Conservation (phyloP, 1,140 invertebrate species). For the Drosophila auraria region DNA sequence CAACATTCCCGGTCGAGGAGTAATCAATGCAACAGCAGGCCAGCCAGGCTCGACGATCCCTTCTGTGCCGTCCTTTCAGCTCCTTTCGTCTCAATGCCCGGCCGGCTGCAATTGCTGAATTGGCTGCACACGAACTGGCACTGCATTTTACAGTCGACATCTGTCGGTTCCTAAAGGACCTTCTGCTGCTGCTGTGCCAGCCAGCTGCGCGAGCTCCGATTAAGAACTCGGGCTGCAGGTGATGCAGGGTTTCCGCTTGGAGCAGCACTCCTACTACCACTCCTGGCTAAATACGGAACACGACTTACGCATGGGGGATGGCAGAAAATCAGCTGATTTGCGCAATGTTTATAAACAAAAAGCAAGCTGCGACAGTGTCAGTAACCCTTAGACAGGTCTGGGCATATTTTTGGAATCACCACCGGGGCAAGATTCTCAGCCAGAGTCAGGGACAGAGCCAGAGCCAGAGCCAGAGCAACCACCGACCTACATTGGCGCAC, state of each 20-base stretch:
- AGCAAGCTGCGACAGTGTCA: slow-evolving; percentile 37
- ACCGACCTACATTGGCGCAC: slow-evolving; percentile 81
- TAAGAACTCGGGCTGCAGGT: slow-evolving; percentile 37
- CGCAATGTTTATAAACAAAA: slow-evolving; percentile 84
- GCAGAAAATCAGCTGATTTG: slow-evolving; percentile 80
- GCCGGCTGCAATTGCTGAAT: slow-evolving; percentile 43
- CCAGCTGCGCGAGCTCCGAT: slow-evolving; percentile 32
- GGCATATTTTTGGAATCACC: slow-evolving; percentile 78
- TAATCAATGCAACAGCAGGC: slow-evolving; percentile 67
- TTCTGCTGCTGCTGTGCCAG: slow-evolving; percentile 22
- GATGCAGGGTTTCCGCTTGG: slow-evolving; percentile 34
- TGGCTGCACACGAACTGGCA: slow-evolving; percentile 35
- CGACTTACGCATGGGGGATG: slow-evolving; percentile 47
- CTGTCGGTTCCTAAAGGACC: slow-evolving; percentile 23
- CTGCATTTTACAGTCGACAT: slow-evolving; percentile 39
- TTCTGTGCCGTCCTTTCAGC: slow-evolving; percentile 11
- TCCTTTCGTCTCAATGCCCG: slow-evolving; percentile 15
- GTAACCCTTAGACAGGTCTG: slow-evolving; percentile 82
- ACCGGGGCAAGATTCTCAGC: slow-evolving; percentile 41
- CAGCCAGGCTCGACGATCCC: slow-evolving; percentile 16
- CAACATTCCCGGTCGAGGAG: slow-evolving; percentile 6
- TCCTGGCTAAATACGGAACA: slow-evolving; percentile 3
- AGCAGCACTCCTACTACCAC: slow-evolving; percentile 20
- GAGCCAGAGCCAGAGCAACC: slow-evolving; percentile 53
- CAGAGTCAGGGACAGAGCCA: slow-evolving; percentile 29